Evolutionary conservation across 2,888 invertebrate species (phyloP), one percentile per base, ranked within the genome.

Genomic region (Drosophila mulleri): DNA sequence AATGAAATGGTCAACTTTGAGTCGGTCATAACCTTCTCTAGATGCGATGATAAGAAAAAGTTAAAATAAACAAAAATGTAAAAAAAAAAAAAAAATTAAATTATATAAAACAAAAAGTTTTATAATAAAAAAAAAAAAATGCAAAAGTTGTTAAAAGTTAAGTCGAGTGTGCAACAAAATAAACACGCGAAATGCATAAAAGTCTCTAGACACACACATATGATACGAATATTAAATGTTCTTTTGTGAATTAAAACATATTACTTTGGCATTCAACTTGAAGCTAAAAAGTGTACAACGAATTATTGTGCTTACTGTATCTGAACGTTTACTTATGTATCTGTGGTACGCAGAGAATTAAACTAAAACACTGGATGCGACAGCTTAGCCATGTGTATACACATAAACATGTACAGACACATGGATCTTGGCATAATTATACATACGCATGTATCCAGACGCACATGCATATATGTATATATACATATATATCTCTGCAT

Each of bases 111-210:
- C 32, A 45, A 45, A 48, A 20, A 12, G 32, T 35, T 11, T 48
- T 29, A 48, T 48, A 29, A 50, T 50, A 18, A 7, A 39, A 37
- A 35, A 29, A 32, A 59, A 47, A 67, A 76, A 72, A 62, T 82
- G 82, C 70, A 56, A 61, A 70, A 68, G 68, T 57, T 79, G 56
- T 68, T 77, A 58, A 77, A 77, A 47, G 53, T 64, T 58, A 62
- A 82, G 68, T 66, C 67, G 57, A 73, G 67, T 70, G 70, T 77
- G 87, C 67, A 78, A 58, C 61, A 58, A 64, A 42, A 77, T 45
- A 52, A 70, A 61, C 67, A 67, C 56, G 52, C 37, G 29, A 73
- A 58, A 54, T 59, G 53, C 44, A 58, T 35, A 62, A 44, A 53
- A 41, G 59, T 41, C 32, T 29, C 47, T 35, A 18, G 14, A 60